Base-by-base conservation (phyloP, 2,888 invertebrate genomes). In the Stenoptilia bipunctidactyla region DNA sequence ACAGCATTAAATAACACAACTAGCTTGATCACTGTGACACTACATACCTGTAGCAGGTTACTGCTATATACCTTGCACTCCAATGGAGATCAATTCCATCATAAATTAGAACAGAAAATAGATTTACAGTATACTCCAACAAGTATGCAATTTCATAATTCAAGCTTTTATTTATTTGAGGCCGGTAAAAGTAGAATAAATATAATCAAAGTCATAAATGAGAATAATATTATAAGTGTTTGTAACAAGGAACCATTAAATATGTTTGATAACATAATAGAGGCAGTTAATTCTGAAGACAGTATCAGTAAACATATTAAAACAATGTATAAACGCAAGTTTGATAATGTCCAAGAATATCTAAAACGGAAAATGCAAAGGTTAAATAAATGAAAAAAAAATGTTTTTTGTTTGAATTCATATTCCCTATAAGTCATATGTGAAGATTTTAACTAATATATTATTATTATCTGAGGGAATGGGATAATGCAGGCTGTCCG, bases 311-410 rank as follows among this genome's bases (percentile, higher is more conserved):
- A 74, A 35, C 50, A 56, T 5, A 75, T 89, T 35, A 86, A 87
- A 41, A 61, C 87, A 40, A 85, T 92, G 52, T 93, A 91, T 55
- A 93, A 93, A 67, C 88, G 91, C 53, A 92, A 89, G 56, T 92
- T 87, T 77, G 92, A 93, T 64, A 92, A 92, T 84, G 88, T 92
- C 6, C 89, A 90, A 61, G 92, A 92, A 53, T 93, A 93, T 70
- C 86, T 90, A 57, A 90, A 91, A 64, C 87, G 89, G 48, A 94
- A 93, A 63, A 91, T 88, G 56, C 85, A 86, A 51, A 86, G 93
- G 53, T 70, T 92, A 45, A 87, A 87, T 56, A 85, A 85, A 56
- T 58, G 45, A n/a, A n/a, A n/a, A n/a, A n/a, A n/a, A n/a, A n/a
- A n/a, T n/a, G n/a, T n/a, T n/a, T n/a, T n/a, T n/a, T n/a, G n/a